phyloP scores from a whole-genome alignment of 2,888 invertebrate species.

The Bombyx huttoni region DNA sequence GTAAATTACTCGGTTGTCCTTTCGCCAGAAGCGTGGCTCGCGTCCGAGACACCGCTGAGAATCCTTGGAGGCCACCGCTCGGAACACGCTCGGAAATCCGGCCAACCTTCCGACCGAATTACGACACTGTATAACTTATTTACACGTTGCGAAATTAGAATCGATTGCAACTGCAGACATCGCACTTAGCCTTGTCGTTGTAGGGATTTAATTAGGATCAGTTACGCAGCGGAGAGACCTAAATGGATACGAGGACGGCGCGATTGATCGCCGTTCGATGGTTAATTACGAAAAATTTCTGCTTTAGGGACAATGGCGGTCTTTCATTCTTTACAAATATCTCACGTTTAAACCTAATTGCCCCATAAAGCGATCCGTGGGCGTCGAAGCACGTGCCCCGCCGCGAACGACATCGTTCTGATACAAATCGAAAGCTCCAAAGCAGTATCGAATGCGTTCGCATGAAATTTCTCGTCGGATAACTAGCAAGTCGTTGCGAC shows the following conservation, averaged over 20 bases:
- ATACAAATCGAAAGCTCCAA: not conserved
- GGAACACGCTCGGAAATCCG: conserved; percentile 71
- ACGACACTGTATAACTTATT: conserved; percentile 70
- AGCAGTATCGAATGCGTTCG: conserved; percentile 7
- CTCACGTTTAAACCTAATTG: conserved; percentile 36
- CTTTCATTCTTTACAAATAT: conserved; percentile 51
- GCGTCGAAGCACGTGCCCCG: conserved; percentile 23
- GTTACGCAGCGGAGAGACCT: conserved; percentile 61
- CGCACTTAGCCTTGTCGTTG: conserved; percentile 67
- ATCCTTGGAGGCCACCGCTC: conserved; percentile 67
- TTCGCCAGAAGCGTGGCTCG: conserved; percentile 34
- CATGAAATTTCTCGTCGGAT: conserved; percentile 37
- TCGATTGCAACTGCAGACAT: conserved; percentile 71
- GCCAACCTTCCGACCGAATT: conserved; percentile 71
- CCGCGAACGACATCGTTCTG: conserved; percentile 8
- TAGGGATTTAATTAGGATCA: conserved; percentile 72
- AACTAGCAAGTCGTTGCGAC: conserved; percentile 42
- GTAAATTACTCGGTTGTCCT: conserved; percentile 43
- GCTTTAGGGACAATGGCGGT: conserved; percentile 35
- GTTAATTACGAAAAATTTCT: conserved; percentile 51
- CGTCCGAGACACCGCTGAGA: conserved; percentile 55
- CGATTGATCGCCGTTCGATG: conserved; percentile 56
- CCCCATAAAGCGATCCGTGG: conserved; percentile 26
- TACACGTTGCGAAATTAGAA: conserved; percentile 70
- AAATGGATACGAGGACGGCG: conserved; percentile 70